Base-by-base conservation (phyloP, 2,888 invertebrate genomes). In the Mimumesa dahlbomi region DNA sequence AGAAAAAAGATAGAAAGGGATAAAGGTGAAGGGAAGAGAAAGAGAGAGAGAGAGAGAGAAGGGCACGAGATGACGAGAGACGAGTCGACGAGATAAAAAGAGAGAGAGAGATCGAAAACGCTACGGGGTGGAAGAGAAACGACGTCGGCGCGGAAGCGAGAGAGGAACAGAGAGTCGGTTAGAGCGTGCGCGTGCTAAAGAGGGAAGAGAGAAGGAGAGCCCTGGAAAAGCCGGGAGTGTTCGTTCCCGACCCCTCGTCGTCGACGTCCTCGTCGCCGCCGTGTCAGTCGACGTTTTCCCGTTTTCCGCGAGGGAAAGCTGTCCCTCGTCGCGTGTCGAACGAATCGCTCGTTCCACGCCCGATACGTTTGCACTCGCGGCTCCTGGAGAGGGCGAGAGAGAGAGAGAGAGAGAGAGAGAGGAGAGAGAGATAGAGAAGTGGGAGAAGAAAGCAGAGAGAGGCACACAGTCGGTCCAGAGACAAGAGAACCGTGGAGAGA, bases 221-320 rank as follows among this genome's bases (percentile, higher is more conserved):
- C 59, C 65, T 59, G 69, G 69, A 69, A 69, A 59, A 69, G 57
- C 78, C 77, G 78, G 77, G 77, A 77, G 75, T 65, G 79, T 75
- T 78, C 68, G 67, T 62, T 49, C 31, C 57, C 57, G 54, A 65
- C 49, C 76, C 75, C 73, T 67, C 62, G 57, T 52, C 67, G 48
- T 46, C 69, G 71, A 61, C 61, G 65, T 68, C 73, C 48, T 52
- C 54, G 50, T 40, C 61, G 71, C 49, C 48, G 59, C 48, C 46
- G 66, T 56, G 74, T 38, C 78, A 68, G 75, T 78, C 75, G 78
- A 73, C 58, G 70, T 66, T 64, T 59, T 49, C 59, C 36, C 49
- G 54, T 56, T 76, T 73, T 75, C 70, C 70, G 56, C 77, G 70
- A 75, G 75, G 77, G 63, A 78, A 68, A 77, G 49, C 61, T 48